A percentile compares a stretch with the other conserved stretches of the same genome.
Conservation (phyloP, 2,113 vertebrate species). For the Thunnus maccoyii region DNA sequence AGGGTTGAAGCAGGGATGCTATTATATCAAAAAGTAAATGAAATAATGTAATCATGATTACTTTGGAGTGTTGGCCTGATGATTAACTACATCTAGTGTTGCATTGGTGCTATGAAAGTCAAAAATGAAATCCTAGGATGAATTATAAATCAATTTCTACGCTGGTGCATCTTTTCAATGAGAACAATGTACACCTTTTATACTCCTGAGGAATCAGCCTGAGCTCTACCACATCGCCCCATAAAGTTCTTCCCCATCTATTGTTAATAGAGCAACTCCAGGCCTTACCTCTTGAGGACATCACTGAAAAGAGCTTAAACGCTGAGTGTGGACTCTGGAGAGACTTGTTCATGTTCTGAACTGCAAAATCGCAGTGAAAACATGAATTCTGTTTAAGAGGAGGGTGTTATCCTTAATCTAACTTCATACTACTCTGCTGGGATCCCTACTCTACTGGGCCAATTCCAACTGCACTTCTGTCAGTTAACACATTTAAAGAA, state of each 20-base stretch:
- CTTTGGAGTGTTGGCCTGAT: too few relatives aligned
- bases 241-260: conserved; percentile 12
- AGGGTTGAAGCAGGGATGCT: neutral
- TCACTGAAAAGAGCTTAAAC: neutral
- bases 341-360: conserved; percentile 28
- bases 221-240: neutral
- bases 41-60: neutral
- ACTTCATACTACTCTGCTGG: conserved; percentile 15
- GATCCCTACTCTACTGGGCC: conserved; percentile 21
- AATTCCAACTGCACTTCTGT: conserved; percentile 44
- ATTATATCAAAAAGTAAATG: neutral
- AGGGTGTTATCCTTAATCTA: conserved; percentile 7
- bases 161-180: neutral
- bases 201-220: neutral
- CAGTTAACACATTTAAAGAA: conserved; percentile 57
- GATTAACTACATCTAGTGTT: too few relatives aligned
- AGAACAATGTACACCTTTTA: neutral
- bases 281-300: neutral
- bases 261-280: conserved; percentile 27
- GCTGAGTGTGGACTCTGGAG: neutral
- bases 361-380: conserved; percentile 6
- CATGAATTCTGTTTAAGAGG: neutral
- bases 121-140: neutral
- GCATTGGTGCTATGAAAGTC: too few relatives aligned
- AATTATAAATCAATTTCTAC: neutral